Evolutionary conservation across 1,140 invertebrate species (phyloP).

Genomic region (Zelostemma sp.): DNA sequence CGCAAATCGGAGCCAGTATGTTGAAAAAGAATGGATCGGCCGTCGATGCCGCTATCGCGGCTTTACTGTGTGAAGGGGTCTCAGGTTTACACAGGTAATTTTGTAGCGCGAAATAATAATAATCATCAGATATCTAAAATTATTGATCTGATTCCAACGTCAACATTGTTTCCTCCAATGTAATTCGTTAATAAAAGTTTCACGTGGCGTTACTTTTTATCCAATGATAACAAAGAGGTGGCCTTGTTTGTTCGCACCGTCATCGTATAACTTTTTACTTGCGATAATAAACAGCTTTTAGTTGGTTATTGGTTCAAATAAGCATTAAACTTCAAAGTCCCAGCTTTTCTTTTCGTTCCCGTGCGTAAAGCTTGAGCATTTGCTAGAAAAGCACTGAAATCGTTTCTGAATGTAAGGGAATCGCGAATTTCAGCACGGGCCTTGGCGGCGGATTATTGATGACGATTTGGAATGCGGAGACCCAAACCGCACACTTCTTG

Average conservation of each 20-base stretch:
- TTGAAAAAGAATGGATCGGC: conserved; percentile 80
- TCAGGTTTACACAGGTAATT: conserved; percentile 80
- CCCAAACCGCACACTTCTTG: conserved; percentile 67
- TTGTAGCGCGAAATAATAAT: too few species aligned
- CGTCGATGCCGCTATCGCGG: conserved; percentile 86
- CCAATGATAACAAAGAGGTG: background rate
- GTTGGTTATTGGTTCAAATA: background rate
- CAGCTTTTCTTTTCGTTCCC: too few species aligned
- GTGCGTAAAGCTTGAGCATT: too few species aligned
- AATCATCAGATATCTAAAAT: too few species aligned
- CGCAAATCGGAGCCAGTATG: conserved; percentile 68
- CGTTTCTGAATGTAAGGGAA: conserved; percentile 1
- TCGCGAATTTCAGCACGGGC: conserved; percentile 73
- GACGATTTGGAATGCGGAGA: conserved; percentile 78
- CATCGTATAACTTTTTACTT: background rate
- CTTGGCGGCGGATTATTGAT: conserved; percentile 87
- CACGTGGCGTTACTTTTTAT: too few species aligned
- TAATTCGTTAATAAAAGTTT: background rate
- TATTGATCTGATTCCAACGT: too few species aligned
- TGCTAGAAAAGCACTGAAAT: too few species aligned
- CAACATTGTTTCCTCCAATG: background rate
- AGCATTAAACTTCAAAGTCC: background rate
- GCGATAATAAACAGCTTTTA: background rate
- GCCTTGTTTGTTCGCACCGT: too few species aligned
- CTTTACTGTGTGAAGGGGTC: conserved; percentile 86